phyloP scores from a whole-genome alignment of 2,888 invertebrate species.

The Dicranocentrus wangi region DNA sequence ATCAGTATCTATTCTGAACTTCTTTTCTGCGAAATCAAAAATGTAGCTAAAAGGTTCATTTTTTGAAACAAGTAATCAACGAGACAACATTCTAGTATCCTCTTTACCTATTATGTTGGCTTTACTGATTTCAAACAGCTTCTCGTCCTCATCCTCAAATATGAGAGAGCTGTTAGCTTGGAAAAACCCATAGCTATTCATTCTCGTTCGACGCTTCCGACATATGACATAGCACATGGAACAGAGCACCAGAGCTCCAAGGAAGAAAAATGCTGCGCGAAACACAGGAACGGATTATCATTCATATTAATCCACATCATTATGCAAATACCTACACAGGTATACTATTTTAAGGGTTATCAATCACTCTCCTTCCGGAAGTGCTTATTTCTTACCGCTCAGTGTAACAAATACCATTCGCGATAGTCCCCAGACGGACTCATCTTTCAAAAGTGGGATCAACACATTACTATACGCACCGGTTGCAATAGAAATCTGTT shows the following conservation, averaged over 20 bases:
- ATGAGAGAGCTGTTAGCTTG: slow-evolving; percentile 68
- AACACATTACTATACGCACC: slow-evolving; percentile 78
- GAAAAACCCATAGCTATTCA: slow-evolving; percentile 70
- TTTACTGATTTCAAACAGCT: slow-evolving; percentile 69
- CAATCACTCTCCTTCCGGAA: no score
- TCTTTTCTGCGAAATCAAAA: slow-evolving; percentile 65
- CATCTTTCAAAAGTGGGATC: slow-evolving; percentile 81
- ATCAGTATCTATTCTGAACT: slow-evolving; percentile 70
- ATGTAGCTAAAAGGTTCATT: slow-evolving; percentile 14
- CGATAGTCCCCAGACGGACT: slow-evolving; percentile 84
- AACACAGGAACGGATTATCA: no score
- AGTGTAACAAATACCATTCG: slow-evolving; percentile 84
- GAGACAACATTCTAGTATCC: neutral
- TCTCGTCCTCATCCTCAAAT: slow-evolving; percentile 73
- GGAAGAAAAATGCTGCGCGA: slow-evolving; percentile 62
- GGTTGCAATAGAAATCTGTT: slow-evolving; percentile 76
- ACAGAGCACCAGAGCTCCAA: slow-evolving; percentile 66
- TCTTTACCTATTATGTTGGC: slow-evolving; percentile 67
- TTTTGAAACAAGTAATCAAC: neutral
- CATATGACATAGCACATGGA: slow-evolving; percentile 68
- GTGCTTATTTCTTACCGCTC: slow-evolving; percentile 77
- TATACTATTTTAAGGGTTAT: no score
- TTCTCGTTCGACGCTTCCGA: slow-evolving; percentile 54
- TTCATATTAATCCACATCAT: slow-evolving; percentile 2
- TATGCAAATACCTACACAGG: no score